Base-by-base conservation (phyloP, 2,113 vertebrate species). In the Boulengerochromis microlepis region DNA sequence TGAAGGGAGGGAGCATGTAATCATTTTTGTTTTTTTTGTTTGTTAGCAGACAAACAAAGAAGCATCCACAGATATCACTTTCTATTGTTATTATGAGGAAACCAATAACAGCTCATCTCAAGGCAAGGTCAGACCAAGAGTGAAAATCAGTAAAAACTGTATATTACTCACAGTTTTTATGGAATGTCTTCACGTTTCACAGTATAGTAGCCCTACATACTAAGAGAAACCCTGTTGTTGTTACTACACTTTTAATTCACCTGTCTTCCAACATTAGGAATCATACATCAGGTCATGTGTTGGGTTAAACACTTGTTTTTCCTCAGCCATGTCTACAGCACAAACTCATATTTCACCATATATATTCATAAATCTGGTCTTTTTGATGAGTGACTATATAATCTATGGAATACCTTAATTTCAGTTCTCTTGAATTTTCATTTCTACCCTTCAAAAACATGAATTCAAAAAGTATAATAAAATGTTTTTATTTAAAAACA, bases 121-220 rank as follows among this genome's bases (percentile, higher is more conserved):
- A 64, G 59, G 29, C 59, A 33, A 19, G 10, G 59, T 35, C 59
- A 3, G 29, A 0, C 59, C 29, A 33, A 35, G 31, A 11, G 59
- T 64, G 31, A 7, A 64, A 64, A 64, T 11, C 31, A 35, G 6
- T 64, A 7, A 64, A 64, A 64, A 64, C 59, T 35, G 9, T 19
- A 35, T 7, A 35, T 0, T 35, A 64, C 10, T 64, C 59, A 64
- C 59, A 64, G 59, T 11, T 64, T 64, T 4, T 64, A 64, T 35
- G 59, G 9, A 0, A 35, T 0, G 59, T 19, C 29, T 2, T 64
- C 59, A 64, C 0, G 6, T 64, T 33, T 64, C 29, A 33, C 59
- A 1, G 29, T 11, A 64, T 19, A 64, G 16, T 64, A 19, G 26
- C 26, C 52, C 0, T 15, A 10, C 56, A 59, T 16, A 2, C 26